Evolutionary conservation across 2,113 vertebrate genomes (phyloP).

Genomic region (Scomber colias): DNA sequence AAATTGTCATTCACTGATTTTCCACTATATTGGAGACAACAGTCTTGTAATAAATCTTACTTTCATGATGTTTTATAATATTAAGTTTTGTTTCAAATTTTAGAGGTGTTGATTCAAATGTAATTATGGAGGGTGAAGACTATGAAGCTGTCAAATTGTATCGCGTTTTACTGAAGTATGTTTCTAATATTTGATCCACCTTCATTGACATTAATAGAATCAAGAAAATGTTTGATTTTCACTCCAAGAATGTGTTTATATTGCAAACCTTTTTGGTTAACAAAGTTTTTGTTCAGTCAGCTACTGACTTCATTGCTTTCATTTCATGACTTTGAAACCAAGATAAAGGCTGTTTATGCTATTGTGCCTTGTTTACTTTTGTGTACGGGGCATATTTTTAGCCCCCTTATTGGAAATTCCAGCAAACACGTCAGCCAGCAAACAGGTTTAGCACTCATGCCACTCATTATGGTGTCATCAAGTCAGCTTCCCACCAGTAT

Average conservation of each 20-base stretch:
- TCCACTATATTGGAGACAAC: too few species aligned
- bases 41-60: not conserved
- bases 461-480: slow-evolving; percentile 33
- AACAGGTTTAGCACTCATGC: not conserved
- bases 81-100: not conserved
- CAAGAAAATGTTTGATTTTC: not conserved
- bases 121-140: not conserved
- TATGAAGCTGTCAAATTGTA: not conserved
- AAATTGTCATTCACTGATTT: too few species aligned
- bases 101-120: not conserved
- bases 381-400: not conserved
- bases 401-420: slow-evolving; percentile 17
- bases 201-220: too few species aligned
- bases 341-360: not conserved
- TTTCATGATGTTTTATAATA: too few species aligned
- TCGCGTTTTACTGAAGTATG: not conserved
- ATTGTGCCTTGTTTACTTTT: not conserved
- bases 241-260: not conserved
- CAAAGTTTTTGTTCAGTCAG: not conserved
- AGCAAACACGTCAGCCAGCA: slow-evolving; percentile 18
- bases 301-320: not conserved
- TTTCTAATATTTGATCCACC: not conserved
- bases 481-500: slow-evolving; percentile 17
- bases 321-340: not conserved
- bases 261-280: not conserved